Evolutionary conservation across 2,888 invertebrate genomes (phyloP), one percentile per base, ranked within the genome.

Genomic region (Eueremaeus valkanovi): DNA sequence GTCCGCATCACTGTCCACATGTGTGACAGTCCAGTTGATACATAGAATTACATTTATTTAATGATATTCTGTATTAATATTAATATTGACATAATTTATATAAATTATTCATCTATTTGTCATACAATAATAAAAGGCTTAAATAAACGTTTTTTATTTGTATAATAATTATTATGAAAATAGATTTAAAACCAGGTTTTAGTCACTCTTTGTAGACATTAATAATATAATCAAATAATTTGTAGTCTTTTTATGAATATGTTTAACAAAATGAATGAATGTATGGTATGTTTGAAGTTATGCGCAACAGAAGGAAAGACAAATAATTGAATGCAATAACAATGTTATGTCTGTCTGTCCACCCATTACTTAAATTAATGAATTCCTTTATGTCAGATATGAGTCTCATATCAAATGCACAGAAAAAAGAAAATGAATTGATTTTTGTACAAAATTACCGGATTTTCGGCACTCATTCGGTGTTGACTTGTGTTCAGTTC

Each of bases 301-400:
- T 51, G 31, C 61, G 31, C 13, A 27, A 61, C 31, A 31, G n/a
- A 61, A 61, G 29, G 11, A 58, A 61, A 61, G 3, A 13, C 31
- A 61, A 61, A 29, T 61, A 31, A 61, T 29, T 55, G 55, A 61
- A 61, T 61, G 31, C 18, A 21, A 61, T 13, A 6, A 27, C 29
- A 6, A 6, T 27, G 8, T 51, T n/a, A 21, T 51, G 8, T n/a
- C 8, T 9, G 3, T 3, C 27, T 61, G 61, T 27, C 61, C 61
- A 61, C 61, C 61, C 61, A 27, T 61, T 31, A 29, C 31, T 61
- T 31, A 61, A 61, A 31, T 31, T 61, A 61, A 61, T 61, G 13
- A 31, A 61, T 61, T 29, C 61, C 61, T 61, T 61, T 61, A 29
- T 31, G 61, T 61, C 29, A 61, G 3, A 61, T 13, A 24, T 51